phyloP scores from a whole-genome alignment of 2,888 invertebrate species.

The Plebejus argus region DNA sequence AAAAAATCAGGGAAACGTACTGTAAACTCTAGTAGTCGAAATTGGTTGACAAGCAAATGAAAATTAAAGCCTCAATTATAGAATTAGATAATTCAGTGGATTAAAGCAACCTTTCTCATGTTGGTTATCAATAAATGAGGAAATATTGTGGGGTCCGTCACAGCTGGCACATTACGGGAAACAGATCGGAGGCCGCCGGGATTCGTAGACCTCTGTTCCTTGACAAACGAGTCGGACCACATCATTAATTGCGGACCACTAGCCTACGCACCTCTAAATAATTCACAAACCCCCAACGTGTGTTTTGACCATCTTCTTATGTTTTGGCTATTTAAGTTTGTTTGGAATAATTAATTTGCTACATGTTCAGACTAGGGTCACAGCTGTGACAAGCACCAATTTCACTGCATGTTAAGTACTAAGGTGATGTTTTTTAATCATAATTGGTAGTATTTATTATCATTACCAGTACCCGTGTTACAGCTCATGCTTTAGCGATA shows the following conservation, averaged over 20 bases:
- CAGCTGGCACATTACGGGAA: conserved; percentile 61
- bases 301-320: conserved; percentile 11
- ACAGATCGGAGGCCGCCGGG: conserved; percentile 58
- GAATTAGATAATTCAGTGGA: neutral
- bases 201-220: conserved; percentile 58
- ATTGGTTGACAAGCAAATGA: neutral
- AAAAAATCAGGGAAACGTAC: no score
- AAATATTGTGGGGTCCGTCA: conserved; percentile 40
- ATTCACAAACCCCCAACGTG: conserved; percentile 64
- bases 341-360: neutral
- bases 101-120: neutral
- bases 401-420: no score
- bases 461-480: no score
- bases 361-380: neutral
- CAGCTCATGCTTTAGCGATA: no score
- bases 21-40: no score
- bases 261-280: conserved; percentile 72
- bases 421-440: no score
- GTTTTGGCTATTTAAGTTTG: conserved; percentile 11
- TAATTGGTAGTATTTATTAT: no score
- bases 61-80: neutral
- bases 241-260: conserved; percentile 76
- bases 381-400: no score
- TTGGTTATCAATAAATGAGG: conserved; percentile 43
- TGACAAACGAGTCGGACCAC: conserved; percentile 75